phyloP scores from a whole-genome alignment of 1,140 invertebrate genomes.

The Odontomachus brunneus region DNA sequence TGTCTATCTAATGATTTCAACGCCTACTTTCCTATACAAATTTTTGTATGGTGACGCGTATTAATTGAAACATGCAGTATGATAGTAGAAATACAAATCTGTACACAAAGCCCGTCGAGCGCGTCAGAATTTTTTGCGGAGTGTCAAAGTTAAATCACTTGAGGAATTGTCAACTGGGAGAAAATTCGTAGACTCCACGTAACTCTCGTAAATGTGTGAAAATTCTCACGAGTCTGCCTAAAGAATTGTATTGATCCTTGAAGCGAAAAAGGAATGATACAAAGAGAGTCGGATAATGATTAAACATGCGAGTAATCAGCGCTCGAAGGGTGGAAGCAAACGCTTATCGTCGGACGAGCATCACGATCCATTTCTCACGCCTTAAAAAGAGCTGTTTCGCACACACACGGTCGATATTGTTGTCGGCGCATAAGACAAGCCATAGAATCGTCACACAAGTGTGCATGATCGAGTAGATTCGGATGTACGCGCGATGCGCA shows the following conservation, averaged over 20 bases:
- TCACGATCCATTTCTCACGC: conserved; percentile 55
- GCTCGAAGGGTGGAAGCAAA: conserved; percentile 42
- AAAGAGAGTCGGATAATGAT: background rate
- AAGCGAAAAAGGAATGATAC: background rate
- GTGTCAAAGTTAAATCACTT: background rate
- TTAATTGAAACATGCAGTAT: background rate
- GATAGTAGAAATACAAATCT: background rate
- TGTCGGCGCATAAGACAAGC: conserved; percentile 35
- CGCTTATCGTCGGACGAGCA: conserved; percentile 42
- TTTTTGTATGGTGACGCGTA: conserved; percentile 8
- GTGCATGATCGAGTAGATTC: conserved; percentile 70
- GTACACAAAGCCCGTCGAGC: conserved; percentile 11
- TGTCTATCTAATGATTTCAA: background rate
- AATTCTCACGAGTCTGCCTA: too few species aligned
- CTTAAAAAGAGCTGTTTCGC: conserved; percentile 53
- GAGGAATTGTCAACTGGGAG: background rate
- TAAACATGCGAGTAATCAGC: background rate
- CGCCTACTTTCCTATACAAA: background rate
- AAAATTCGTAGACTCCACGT: background rate
- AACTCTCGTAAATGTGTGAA: too few species aligned
- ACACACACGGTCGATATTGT: conserved; percentile 56
- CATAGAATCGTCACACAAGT: conserved; percentile 58
- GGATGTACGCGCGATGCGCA: conserved; percentile 10
- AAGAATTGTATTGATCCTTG: background rate
- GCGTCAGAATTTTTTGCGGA: background rate